Percentiles rank a stretch among this genome's conserved stretches.
phyloP scores from a whole-genome alignment of 1,140 invertebrate genomes.

The Argopecten irradians region DNA sequence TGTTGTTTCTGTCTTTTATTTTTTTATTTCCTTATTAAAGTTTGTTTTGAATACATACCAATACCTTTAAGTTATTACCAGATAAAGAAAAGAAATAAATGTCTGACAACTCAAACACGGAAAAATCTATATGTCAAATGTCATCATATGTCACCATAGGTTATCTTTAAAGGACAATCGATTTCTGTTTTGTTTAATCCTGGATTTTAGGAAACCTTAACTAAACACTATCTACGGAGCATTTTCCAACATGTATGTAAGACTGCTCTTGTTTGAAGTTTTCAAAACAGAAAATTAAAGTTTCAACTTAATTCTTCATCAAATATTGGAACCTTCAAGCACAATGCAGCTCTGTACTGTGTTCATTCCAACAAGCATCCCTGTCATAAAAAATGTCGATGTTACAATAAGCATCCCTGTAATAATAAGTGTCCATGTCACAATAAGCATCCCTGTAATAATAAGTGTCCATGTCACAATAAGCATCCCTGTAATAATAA shows the following conservation, averaged over 20 bases:
- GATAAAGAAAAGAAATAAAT: neutral
- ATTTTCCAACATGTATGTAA: no score
- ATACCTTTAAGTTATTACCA: neutral
- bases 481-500: no score
- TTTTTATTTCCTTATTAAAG: no score
- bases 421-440: no score
- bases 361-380: no score
- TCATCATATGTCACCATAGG: neutral
- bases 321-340: neutral
- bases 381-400: no score
- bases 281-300: neutral
- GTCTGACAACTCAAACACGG: neutral
- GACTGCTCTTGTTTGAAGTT: neutral
- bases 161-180: neutral
- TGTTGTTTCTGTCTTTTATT: no score
- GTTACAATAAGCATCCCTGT: no score
- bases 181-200: neutral
- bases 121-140: conserved; percentile 1
- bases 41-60: neutral
- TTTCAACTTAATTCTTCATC: neutral
- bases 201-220: neutral
- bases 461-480: no score
- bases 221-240: neutral
- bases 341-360: no score
- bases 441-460: no score